phyloP scores from a whole-genome alignment of 2,888 invertebrate genomes.

The Aporophyla nigra region DNA sequence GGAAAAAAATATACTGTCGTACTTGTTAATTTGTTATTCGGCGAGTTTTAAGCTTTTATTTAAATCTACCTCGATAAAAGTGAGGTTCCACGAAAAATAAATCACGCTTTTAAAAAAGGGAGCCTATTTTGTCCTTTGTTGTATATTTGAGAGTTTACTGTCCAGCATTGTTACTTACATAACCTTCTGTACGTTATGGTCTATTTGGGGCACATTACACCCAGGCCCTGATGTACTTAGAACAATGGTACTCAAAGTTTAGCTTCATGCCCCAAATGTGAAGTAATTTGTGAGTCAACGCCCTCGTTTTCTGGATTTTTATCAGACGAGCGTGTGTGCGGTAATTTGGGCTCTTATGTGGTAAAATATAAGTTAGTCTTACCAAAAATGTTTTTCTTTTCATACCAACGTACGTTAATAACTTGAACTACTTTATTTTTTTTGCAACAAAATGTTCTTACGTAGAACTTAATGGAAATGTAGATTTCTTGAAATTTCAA shows the following conservation, averaged over 20 bases:
- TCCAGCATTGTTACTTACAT: conserved; percentile 11
- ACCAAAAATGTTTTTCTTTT: conserved; percentile 8
- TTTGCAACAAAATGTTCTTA: too few species aligned
- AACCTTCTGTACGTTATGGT: conserved; percentile 19
- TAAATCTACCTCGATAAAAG: not conserved
- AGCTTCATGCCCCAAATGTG: conserved; percentile 28
- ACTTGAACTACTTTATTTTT: not conserved
- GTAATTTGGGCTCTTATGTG: conserved; percentile 3
- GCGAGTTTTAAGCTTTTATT: not conserved
- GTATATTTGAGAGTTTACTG: not conserved
- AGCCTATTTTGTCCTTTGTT: not conserved
- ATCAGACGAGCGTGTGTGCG: conserved; percentile 2
- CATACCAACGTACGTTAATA: not conserved
- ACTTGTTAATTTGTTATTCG: not conserved
- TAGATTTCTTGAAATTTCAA: not conserved
- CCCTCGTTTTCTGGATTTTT: conserved; percentile 15
- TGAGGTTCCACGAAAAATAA: not conserved
- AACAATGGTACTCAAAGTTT: conserved; percentile 60
- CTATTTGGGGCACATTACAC: conserved; percentile 38
- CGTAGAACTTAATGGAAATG: not conserved
- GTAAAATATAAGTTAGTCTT: conserved; percentile 9
- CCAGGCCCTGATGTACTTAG: conserved; percentile 33
- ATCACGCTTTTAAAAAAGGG: not conserved
- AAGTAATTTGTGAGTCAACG: conserved; percentile 36
- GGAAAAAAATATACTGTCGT: too few species aligned